Base-by-base conservation (phyloP, 1,140 invertebrate genomes). In the Bursaphelenchus mucronatus region DNA sequence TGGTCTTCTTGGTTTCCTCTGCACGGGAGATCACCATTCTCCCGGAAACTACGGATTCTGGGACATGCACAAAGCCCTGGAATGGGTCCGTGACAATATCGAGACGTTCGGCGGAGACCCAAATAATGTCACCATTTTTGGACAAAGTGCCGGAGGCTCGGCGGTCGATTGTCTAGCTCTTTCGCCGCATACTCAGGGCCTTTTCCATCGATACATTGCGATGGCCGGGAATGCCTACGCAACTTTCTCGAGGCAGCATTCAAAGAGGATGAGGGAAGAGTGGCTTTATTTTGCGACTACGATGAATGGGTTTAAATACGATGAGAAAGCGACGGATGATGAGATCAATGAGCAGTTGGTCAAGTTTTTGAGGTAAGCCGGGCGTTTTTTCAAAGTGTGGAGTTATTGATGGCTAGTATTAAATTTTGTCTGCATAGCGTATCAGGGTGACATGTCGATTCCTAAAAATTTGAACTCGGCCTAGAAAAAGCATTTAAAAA, bases 141-240 rank as follows among this genome's bases (percentile, higher is more conserved):
- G 89, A 2, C 87, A 88, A 73, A 87, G 87, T 63, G 87, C 88
- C 6, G 89, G 89, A 0, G 86, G 85, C 0, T 85, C 67, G 46
- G 67, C 71, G n/a, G 64, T 66, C 19, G 67, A 69, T 40, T 61
- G 74, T 9, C 63, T 80, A 21, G 57, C 72, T 49, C 52, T 76
- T 8, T 63, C 57, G 43, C 73, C 73, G 6, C 54, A 80, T 44
- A 75, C 74, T 39, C 54, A 74, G 10, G 64, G 64, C 69, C 53
- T 70, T 1, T 70, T 70, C 49, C 45, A 71, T 21, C 57, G 70
- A 70, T 51, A 65, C 10, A 75, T 70, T 15, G n/a, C 61, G 47
- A 75, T 70, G 58, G 50, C 73, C 13, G 69, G 69, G 15, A 64
- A 66, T 30, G 45, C 46, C 0, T 41, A 46, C 13, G 70, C 52